These are phyloP conservation scores for Tangara arthus DNA, from an alignment of 2,797 vertebrate species.

Conservation along the genomic window DNA sequence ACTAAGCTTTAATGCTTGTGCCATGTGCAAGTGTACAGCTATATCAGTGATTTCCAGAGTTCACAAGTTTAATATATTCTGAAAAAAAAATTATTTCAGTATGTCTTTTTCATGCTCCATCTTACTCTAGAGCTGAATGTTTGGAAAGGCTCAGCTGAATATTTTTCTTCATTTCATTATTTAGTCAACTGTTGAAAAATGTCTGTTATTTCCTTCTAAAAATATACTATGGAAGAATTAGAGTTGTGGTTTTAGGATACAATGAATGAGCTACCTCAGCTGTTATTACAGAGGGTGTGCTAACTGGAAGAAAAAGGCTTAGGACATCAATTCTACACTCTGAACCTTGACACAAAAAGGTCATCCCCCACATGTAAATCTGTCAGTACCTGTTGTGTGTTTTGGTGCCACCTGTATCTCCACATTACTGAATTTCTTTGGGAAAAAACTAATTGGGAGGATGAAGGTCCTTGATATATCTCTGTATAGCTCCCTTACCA, in stretches of 20 bases:
- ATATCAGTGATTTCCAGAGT: background rate
- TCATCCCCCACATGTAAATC: background rate
- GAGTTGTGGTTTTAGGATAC: background rate
- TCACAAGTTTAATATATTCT: background rate
- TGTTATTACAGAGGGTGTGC: background rate
- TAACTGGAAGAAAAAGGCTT: background rate
- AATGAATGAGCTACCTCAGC: background rate
- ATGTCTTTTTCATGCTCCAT: background rate
- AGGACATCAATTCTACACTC: background rate
- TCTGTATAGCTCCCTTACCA: background rate
- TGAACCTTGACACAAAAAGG: background rate
- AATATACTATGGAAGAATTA: background rate
- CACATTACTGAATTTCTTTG: background rate
- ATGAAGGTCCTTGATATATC: background rate
- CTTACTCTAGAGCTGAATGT: background rate
- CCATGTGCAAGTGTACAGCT: background rate
- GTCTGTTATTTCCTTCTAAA: background rate
- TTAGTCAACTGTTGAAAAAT: conserved; percentile 16
- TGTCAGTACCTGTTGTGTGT: background rate
- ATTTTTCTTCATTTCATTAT: conserved; percentile 19
- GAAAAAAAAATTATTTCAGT: background rate
- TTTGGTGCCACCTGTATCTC: background rate
- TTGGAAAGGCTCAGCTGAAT: background rate
- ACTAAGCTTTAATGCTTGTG: background rate
- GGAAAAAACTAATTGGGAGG: background rate